Evolutionary conservation across 2,888 invertebrate genomes (phyloP), one percentile per base, ranked within the genome.

Genomic region (Limnephilus auricula): DNA sequence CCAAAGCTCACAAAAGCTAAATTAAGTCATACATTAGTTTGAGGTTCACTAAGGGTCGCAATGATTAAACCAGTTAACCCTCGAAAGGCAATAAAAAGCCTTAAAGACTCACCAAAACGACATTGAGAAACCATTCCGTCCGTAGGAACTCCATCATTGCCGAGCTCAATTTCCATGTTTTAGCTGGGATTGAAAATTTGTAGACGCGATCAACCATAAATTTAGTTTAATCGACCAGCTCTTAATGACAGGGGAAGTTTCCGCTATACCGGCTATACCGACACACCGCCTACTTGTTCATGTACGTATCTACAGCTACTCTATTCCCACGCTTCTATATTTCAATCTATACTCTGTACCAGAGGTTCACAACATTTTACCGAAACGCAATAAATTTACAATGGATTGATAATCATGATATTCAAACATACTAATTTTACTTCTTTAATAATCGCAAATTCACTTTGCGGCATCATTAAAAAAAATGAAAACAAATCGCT

Each of bases 231-330:
- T 93, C 92, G 92, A 92, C 90, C 92, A 45, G 80, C 84, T 92
- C 90, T 91, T 92, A 93, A 92, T 90, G 93, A 91, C 92, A 92
- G 91, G 88, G 93, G 92, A 93, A 93, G 90, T 93, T 93, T 91
- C 91, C 91, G 32, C 82, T 15, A 25, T 9, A 40, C 40, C 65
- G 65, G 65, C 65, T 65, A 25, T n/a, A 65, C 65, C 25, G 25
- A 65, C 65, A 65, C 32, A 34, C 82, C 82, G 34, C 31, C 18
- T 37, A 34, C 25, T 1, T 80, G 6, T 80, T 32, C 32, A 4
- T 0, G 80, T 30, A 32, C 15, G 2, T 31, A 15, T 9, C 1
- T 31, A 82, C 15, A 34, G 13, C 18, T 34, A 82, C 32, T 34
- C 18, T 25, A 32, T 65, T 25, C 25, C 65, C 65, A 65, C 65